Evolutionary conservation across 2,797 vertebrate genomes (phyloP).

Genomic region (Molossus alvarezi): DNA sequence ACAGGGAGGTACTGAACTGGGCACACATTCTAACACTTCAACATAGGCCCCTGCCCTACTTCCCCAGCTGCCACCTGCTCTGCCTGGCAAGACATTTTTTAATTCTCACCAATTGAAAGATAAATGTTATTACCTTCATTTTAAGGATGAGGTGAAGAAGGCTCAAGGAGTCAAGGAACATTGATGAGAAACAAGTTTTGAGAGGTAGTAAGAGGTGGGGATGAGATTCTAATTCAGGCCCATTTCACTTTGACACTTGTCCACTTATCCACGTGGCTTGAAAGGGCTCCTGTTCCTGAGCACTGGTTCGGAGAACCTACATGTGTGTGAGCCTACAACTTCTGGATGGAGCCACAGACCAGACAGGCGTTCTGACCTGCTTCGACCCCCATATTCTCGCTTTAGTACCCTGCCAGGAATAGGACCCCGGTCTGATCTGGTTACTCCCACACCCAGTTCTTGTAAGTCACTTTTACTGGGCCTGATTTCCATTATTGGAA

Average conservation of each 20-base stretch:
- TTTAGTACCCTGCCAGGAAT: not conserved
- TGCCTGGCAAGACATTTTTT: not conserved
- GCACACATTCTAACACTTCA: not conserved
- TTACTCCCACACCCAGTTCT: not conserved
- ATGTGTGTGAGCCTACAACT: not conserved
- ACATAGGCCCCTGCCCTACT: accelerated
- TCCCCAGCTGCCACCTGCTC: not conserved
- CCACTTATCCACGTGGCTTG: not conserved
- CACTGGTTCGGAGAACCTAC: not conserved
- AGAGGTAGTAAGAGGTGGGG: not conserved
- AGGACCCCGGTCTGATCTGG: not conserved
- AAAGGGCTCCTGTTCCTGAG: not conserved
- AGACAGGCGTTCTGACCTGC: not conserved
- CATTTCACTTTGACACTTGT: not conserved
- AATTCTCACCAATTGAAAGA: not conserved
- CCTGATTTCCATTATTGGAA: not conserved
- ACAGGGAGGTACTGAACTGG: not conserved
- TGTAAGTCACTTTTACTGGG: not conserved
- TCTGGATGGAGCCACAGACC: not conserved
- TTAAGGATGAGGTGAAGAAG: not conserved
- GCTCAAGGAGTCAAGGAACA: not conserved
- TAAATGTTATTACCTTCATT: not conserved
- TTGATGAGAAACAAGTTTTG: not conserved
- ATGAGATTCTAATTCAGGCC: not conserved
- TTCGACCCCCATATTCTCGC: not conserved